These are phyloP conservation scores for Ephydatia muelleri DNA, from an alignment of 37 sponge, comb jelly and placozoan species.

Conservation along the genomic window DNA sequence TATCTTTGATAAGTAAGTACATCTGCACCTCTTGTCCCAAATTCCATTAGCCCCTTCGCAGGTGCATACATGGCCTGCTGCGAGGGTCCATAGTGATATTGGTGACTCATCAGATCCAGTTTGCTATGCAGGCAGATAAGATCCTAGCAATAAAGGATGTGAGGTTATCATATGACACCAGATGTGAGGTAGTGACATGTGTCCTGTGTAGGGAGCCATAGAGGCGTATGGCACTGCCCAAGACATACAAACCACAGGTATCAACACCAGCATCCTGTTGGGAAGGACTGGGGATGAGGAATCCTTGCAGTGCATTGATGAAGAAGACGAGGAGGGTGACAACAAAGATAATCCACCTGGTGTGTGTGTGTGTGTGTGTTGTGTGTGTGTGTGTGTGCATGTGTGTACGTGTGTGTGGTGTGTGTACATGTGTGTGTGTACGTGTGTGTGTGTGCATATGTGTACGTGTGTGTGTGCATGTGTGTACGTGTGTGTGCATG, in stretches of 20 bases:
- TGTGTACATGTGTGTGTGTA: no score
- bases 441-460: no score
- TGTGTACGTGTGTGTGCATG: no score
- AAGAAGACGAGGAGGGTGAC: background rate
- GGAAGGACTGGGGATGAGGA: background rate
- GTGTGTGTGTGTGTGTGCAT: no score
- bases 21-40: background rate
- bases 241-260: background rate
- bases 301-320: background rate
- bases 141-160: slow-evolving; percentile 79
- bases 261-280: background rate
- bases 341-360: background rate
- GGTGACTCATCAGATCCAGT: slow-evolving; percentile 89
- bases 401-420: no score
- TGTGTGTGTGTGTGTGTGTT: no score
- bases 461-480: no score
- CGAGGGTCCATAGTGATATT: slow-evolving; percentile 53
- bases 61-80: slow-evolving; percentile 74
- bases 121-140: slow-evolving; percentile 61
- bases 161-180: no score
- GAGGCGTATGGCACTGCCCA: background rate
- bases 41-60: background rate
- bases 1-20: slow-evolving; percentile 69
- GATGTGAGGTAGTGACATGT: no score
- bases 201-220: background rate